Percentiles rank a stretch among this genome's conserved stretches.
Conservation (phyloP, 2,113 vertebrate species). For the Noctilio leporinus region DNA sequence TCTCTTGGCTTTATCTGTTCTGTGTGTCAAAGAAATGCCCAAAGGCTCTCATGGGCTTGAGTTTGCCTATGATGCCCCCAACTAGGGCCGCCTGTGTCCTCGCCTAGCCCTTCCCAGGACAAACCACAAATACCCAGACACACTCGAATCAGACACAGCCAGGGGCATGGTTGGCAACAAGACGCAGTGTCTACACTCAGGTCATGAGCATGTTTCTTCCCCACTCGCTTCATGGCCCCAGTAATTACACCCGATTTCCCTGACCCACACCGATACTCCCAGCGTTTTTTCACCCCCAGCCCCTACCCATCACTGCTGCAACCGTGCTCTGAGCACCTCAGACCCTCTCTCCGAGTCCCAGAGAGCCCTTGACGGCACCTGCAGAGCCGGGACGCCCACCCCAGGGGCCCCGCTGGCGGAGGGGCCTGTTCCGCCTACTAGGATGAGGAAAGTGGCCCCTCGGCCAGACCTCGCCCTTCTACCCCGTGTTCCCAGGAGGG, state of each 20-base stretch:
- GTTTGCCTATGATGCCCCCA: not conserved
- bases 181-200: not conserved
- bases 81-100: not conserved
- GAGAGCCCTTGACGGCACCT: not conserved
- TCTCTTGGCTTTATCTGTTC: not conserved
- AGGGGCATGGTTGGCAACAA: fast-evolving
- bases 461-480: not conserved
- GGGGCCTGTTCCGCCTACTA: no score
- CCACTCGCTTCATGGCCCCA: not conserved
- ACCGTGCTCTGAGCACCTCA: not conserved
- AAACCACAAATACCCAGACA: not conserved
- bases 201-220: not conserved
- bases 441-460: no score
- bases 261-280: not conserved
- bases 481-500: no score
- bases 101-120: not conserved
- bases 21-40: not conserved
- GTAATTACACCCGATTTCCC: fast-evolving
- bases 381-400: no score
- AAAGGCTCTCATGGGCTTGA: not conserved
- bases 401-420: no score
- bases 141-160: fast-evolving
- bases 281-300: not conserved
- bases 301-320: not conserved
- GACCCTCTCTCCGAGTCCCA: not conserved